Conservation (phyloP, 2,113 vertebrate species). For the Ptyas mucosa region DNA sequence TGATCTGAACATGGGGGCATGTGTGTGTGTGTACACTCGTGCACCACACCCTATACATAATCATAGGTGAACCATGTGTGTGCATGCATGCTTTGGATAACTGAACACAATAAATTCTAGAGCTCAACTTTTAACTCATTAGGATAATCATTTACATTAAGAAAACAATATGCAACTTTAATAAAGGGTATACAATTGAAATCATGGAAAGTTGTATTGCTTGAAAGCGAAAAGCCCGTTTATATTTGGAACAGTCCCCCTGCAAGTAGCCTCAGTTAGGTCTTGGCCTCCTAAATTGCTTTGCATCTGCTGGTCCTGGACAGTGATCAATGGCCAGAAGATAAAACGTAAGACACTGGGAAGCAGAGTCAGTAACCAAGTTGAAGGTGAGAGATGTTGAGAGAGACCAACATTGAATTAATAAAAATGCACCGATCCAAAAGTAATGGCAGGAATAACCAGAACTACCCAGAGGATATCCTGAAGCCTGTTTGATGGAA, state of each 20-base stretch:
- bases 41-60: not conserved
- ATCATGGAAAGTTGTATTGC: slow-evolving; percentile 52
- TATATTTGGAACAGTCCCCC: slow-evolving; percentile 45
- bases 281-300: slow-evolving; percentile 40
- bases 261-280: slow-evolving; percentile 32
- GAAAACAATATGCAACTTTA: slow-evolving; percentile 32
- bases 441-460: slow-evolving; percentile 8
- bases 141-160: slow-evolving; percentile 9
- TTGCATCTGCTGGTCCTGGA: slow-evolving; percentile 12
- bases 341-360: not conserved
- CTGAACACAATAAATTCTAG: not conserved
- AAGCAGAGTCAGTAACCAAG: slow-evolving; percentile 13
- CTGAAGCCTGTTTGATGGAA: slow-evolving; percentile 40
- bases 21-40: not conserved
- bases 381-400: not conserved
- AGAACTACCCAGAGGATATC: slow-evolving; percentile 5
- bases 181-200: slow-evolving; percentile 21
- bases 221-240: slow-evolving; percentile 52
- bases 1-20: not conserved
- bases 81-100: not conserved
- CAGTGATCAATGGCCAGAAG: not conserved
- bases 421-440: slow-evolving; percentile 26
- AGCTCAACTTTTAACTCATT: slow-evolving; percentile 17
- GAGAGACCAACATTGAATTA: slow-evolving; percentile 24
- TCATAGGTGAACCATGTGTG: not conserved